These are phyloP conservation scores for Platyscapa corneri DNA, from an alignment of 1,140 invertebrate species.

Conservation along the genomic window DNA sequence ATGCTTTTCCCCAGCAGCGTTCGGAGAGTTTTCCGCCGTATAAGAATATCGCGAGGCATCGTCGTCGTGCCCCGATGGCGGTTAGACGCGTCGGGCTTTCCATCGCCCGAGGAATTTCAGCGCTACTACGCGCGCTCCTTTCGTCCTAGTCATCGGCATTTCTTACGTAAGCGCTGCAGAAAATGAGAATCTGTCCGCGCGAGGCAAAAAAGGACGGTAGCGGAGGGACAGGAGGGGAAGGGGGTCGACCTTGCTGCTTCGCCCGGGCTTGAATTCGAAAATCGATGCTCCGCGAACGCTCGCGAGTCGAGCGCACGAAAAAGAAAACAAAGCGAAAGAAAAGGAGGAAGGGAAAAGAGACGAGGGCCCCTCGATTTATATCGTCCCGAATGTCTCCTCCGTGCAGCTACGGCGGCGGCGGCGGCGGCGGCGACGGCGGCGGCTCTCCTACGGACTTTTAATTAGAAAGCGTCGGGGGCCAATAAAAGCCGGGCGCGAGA, in stretches of 20 bases:
- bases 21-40: not conserved
- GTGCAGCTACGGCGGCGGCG: not conserved
- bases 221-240: not conserved
- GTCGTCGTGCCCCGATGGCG: no score
- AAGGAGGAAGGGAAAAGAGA: not conserved
- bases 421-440: conserved; percentile 6
- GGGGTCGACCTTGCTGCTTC: conserved; percentile 31
- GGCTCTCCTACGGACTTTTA: conserved; percentile 47
- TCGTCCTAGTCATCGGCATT: not conserved
- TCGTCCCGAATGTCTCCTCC: conserved; percentile 33
- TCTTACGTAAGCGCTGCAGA: conserved; percentile 36
- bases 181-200: conserved; percentile 26
- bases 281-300: conserved; percentile 28
- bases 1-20: not conserved
- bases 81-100: not conserved
- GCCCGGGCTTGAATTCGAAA: conserved; percentile 43
- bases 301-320: conserved; percentile 15
- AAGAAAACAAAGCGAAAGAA: conserved; percentile 5
- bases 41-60: no score
- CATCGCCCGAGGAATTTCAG: not conserved
- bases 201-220: not conserved
- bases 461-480: conserved; percentile 39
- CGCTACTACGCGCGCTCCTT: not conserved
- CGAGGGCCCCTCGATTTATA: conserved; percentile 41
- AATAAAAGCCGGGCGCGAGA: conserved; percentile 45